Conservation (phyloP, 2,113 vertebrate species). For the Pithys albifrons region DNA sequence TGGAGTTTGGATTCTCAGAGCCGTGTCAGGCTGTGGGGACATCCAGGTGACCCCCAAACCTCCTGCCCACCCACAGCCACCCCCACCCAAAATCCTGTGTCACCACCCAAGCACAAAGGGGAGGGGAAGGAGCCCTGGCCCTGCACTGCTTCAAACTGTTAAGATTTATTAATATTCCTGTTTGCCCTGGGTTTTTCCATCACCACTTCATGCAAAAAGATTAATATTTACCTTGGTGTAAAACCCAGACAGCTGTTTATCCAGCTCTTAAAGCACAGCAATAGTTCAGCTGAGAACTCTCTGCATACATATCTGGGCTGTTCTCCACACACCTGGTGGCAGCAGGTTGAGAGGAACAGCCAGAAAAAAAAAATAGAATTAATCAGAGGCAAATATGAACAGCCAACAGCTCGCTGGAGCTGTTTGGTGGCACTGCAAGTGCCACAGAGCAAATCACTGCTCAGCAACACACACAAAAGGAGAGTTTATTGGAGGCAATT, state of each 20-base stretch:
- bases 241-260: slow-evolving; percentile 65
- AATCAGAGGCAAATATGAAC: slow-evolving; percentile 11
- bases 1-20: background rate
- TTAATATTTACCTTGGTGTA: slow-evolving; percentile 63
- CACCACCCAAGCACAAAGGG: background rate
- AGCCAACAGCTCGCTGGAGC: background rate
- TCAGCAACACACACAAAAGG: slow-evolving; percentile 21
- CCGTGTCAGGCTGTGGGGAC: background rate
- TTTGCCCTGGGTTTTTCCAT: slow-evolving; percentile 52
- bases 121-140: background rate
- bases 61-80: background rate
- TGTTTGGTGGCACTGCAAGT: slow-evolving; percentile 26
- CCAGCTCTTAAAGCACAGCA: slow-evolving; percentile 31
- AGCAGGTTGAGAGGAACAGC: slow-evolving; percentile 30
- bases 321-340: background rate
- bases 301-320: background rate
- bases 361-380: background rate
- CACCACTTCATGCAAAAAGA: background rate
- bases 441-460: slow-evolving; percentile 64
- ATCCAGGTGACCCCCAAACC: background rate
- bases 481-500: slow-evolving; percentile 48
- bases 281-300: slow-evolving; percentile 24
- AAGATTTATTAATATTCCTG: slow-evolving; percentile 55
- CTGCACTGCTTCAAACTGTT: background rate
- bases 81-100: fast-evolving